Evolutionary conservation across 2,888 invertebrate genomes (phyloP).

Genomic region (Abrostola tripartita): DNA sequence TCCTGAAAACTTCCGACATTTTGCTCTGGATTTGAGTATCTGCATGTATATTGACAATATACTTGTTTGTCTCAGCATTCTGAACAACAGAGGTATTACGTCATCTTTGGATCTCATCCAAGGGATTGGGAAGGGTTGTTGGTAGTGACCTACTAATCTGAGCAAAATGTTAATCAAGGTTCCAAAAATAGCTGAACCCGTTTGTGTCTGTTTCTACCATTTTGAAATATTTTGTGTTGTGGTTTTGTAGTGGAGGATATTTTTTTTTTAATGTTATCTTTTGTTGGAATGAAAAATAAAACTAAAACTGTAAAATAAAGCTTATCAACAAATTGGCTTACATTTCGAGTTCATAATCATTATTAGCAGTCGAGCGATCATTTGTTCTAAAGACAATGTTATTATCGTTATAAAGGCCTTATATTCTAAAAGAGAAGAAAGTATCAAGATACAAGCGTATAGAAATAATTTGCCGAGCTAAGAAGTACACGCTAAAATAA

Average conservation of each 20-base stretch:
- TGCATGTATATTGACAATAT: not conserved
- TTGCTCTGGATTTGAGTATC: not conserved
- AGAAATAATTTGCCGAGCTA: not conserved
- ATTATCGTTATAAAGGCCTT: too few relatives aligned
- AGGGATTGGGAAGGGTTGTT: constrained; percentile 1
- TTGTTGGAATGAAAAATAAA: too few relatives aligned
- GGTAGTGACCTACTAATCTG: constrained; percentile 5
- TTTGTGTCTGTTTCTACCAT: not conserved
- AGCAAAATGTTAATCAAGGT: constrained; percentile 6
- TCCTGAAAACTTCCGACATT: not conserved
- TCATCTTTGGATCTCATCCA: constrained; percentile 1
- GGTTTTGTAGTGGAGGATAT: not conserved
- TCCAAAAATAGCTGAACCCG: not conserved
- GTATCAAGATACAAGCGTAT: not conserved
- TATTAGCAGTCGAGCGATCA: too few relatives aligned
- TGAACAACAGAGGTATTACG: constrained; percentile 1
- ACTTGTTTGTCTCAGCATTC: constrained; percentile 5
- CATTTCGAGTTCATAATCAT: too few relatives aligned
- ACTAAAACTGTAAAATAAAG: too few relatives aligned
- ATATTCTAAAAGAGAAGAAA: too few relatives aligned
- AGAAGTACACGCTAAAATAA: not conserved
- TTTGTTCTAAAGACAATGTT: too few relatives aligned
- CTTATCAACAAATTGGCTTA: too few relatives aligned
- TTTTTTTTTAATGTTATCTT: too few relatives aligned
- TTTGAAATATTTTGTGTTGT: not conserved